Evolutionary conservation across 2,888 invertebrate genomes (phyloP), one percentile per base, ranked within the genome.

Genomic region (Barypeithes pellucidus): DNA sequence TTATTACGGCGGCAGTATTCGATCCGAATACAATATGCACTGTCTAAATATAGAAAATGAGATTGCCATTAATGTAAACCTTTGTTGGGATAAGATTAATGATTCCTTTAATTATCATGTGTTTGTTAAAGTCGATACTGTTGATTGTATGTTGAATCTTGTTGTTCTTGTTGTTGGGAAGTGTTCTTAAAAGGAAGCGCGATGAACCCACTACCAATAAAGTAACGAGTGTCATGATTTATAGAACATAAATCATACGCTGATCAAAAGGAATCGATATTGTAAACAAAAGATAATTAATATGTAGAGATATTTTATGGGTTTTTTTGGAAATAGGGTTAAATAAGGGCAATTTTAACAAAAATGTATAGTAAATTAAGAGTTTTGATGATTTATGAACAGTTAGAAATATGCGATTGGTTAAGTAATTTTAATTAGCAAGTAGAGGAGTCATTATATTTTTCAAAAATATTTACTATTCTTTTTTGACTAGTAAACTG

Each of bases 21-120:
- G 24, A 7, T 50, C n/a, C 11, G 5, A 33, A 57, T 33, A 33
- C 12, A 29, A 52, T 57, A 67, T 67, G n/a, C 69, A 54, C 54
- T 12, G 41, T 67, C 72, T 66, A 66, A 72, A 72, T 72, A 72
- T 52, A 72, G 72, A 61, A 67, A 72, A 67, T 36, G 52, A 61
- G 50, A 72, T 72, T 54, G 72, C 61, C 52, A 66, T 39, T 39
- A 39, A 39, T 60, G 24, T 61, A 33, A 61, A 59, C 59, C 71
- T 71, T 71, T 65, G 71, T 71, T 71, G 29, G 20, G 66, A 60
- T 36, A 57, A 71, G 72, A 72, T 72, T 72, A 72, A 72, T 72
- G 67, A 54, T 36, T 60, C 52, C 52, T 60, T 72, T 72, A 72
- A 72, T 72, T 67, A 72, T 60, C 52, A 43, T 67, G 66, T 50